Conservation (phyloP, 2,888 invertebrate species). For the Lepidonotus clava region DNA sequence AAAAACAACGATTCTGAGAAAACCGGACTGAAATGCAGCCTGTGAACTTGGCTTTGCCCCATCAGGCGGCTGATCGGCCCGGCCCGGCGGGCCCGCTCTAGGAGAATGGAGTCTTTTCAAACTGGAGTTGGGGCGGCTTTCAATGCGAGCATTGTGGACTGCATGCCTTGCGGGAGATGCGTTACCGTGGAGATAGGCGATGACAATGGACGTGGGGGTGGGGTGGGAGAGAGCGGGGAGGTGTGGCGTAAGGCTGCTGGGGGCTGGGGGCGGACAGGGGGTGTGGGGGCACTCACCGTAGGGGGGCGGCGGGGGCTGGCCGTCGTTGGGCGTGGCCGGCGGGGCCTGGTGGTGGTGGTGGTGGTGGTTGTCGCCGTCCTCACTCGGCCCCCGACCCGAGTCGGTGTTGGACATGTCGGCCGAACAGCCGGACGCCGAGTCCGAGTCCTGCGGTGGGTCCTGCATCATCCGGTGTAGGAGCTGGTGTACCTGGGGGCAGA, state of each 20-base stretch:
- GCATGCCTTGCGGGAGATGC: not conserved
- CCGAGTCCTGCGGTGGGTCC: constrained; percentile 57
- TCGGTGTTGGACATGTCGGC: constrained; percentile 63
- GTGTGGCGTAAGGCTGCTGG: not conserved
- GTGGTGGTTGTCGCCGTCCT: constrained; percentile 48
- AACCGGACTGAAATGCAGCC: too few relatives aligned
- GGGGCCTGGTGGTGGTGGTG: constrained; percentile 20
- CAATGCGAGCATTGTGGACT: not conserved
- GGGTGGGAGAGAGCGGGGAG: not conserved
- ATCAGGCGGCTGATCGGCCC: too few relatives aligned
- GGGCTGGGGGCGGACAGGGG: not conserved
- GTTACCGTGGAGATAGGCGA: not conserved
- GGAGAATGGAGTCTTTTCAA: not conserved
- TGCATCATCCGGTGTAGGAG: constrained; percentile 51
- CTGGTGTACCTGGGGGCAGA: constrained; percentile 52
- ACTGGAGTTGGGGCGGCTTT: too few relatives aligned
- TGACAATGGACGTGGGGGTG: not conserved
- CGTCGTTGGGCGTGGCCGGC: constrained; percentile 24
- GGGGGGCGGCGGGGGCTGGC: constrained; percentile 49
- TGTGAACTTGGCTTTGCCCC: too few relatives aligned
- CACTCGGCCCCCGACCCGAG: constrained; percentile 57
- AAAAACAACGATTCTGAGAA: too few relatives aligned
- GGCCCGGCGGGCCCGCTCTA: too few relatives aligned
- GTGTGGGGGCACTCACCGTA: constrained; percentile 22
- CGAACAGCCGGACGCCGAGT: constrained; percentile 61